These are phyloP conservation scores for Apis dorsata DNA, from an alignment of 1,140 invertebrate species.

Conservation along the genomic window DNA sequence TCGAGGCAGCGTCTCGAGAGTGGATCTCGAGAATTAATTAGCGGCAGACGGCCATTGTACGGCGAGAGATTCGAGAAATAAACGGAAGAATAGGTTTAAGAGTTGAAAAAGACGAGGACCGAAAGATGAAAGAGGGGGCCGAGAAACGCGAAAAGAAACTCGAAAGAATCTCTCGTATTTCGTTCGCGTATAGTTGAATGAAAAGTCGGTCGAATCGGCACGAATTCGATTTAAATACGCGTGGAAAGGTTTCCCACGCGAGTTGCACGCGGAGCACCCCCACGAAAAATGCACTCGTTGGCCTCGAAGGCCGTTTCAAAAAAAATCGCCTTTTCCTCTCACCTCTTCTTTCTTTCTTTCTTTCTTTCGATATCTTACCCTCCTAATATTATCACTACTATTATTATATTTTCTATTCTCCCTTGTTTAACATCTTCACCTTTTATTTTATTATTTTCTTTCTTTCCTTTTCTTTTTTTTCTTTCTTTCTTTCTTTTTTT, in stretches of 20 bases:
- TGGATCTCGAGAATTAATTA: slow-evolving; percentile 61
- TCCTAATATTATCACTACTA: too few species aligned
- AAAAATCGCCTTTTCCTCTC: background rate
- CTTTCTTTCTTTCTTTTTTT: background rate
- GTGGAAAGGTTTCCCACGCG: background rate
- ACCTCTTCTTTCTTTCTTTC: background rate
- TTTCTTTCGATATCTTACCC: background rate
- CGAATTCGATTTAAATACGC: background rate
- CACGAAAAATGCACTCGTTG: background rate
- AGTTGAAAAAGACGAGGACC: slow-evolving; percentile 2
- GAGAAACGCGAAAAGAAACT: slow-evolving; percentile 15
- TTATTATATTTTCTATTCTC: background rate
- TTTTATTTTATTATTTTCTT: background rate
- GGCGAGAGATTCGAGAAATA: slow-evolving; percentile 35
- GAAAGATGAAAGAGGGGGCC: background rate
- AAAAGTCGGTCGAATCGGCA: background rate
- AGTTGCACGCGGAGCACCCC: slow-evolving; percentile 2
- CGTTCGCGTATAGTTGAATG: slow-evolving; percentile 9
- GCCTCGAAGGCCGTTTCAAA: background rate
- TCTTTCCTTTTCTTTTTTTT: background rate
- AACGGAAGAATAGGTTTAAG: slow-evolving; percentile 33
- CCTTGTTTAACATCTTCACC: background rate
- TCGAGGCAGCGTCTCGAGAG: slow-evolving; percentile 34
- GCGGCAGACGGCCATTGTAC: slow-evolving; percentile 51
- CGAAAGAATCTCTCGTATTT: background rate